Conservation (phyloP, 1,140 invertebrate genomes). For the Heliothis subflexa region DNA sequence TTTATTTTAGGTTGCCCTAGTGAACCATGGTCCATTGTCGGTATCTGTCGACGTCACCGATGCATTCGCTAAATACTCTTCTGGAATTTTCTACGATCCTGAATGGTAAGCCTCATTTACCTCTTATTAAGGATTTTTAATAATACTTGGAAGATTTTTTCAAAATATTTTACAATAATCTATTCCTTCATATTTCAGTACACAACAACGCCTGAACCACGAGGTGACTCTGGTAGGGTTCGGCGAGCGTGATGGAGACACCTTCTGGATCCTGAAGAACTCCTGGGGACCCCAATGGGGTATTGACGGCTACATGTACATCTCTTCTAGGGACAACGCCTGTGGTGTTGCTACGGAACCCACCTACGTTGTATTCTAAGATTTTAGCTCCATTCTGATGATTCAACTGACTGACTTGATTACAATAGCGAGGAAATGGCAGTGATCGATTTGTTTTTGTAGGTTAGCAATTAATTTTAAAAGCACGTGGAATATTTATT, state of each 20-base stretch:
- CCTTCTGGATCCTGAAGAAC: conserved; percentile 94
- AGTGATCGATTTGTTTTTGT: conserved; percentile 15
- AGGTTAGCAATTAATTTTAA: conserved; percentile 33
- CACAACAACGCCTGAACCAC: conserved; percentile 78
- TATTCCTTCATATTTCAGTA: conserved; percentile 42
- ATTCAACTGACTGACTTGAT: conserved; percentile 4
- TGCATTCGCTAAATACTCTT: conserved; percentile 91
- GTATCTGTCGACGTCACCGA: conserved; percentile 93
- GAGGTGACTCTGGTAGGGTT: conserved; percentile 88
- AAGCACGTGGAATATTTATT: conserved; percentile 50
- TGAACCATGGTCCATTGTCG: conserved; percentile 91
- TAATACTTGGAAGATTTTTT: too few species aligned
- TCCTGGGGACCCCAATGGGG: conserved; percentile 91
- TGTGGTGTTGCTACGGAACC: conserved; percentile 87
- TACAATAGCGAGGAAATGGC: background rate
- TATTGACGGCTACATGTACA: conserved; percentile 92
- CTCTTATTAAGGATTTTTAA: too few species aligned
- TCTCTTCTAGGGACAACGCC: conserved; percentile 94
- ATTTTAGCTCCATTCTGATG: background rate
- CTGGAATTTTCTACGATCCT: conserved; percentile 87
- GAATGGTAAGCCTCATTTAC: conserved; percentile 68
- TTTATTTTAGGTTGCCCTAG: conserved; percentile 91
- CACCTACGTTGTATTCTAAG: conserved; percentile 75
- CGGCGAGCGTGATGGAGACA: conserved; percentile 85
- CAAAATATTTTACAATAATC: background rate